Evolutionary conservation across 2,888 invertebrate species (phyloP), one percentile per base, ranked within the genome.

Genomic region (Scrobipalpa atriplicella): DNA sequence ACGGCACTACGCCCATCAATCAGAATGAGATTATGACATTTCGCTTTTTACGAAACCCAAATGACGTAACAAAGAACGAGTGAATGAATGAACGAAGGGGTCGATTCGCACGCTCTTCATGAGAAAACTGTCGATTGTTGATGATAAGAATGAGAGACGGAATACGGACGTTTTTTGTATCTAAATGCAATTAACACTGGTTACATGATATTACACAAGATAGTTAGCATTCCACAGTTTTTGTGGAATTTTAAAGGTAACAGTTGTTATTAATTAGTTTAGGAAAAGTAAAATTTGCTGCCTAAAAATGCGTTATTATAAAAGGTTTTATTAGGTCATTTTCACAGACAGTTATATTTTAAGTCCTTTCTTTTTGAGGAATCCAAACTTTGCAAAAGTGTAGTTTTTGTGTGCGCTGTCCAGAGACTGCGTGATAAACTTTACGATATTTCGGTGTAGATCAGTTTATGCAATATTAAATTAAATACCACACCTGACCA

Each of bases 1-100:
- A 39, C 61, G 64, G 58, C 65, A 64, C 64, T 75, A n/a, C 72
- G 74, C 75, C 75, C 71, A 76, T 78, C 75, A 78, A 69, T 67
- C 65, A 56, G 62, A 39, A 9, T 51, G 66, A 65, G 69, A 71
- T 71, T 72, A 71, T 73, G 69, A 71, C 73, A 72, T 74, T 73
- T 54, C 19, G 41, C 65, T 65, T 56, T 65, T 65, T 65, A 18
- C 65, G 65, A 56, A 65, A 56, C 58, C 8, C 3, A 36, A 54
- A 21, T 54, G 21, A 18, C 21, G 18, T 54, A 54, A 21, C 54
- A 21, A 21, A 54, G 19, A 54, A 21, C 54, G 21, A 54, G 9
- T 47, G 47, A 16, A 16, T 47, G n/a, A 19, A 52, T 9, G 52
- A 52, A 52, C 10, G 52, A 19, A 18, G 10, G 36, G 36, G n/a